These are phyloP conservation scores for Microtus oregoni DNA, from an alignment of 2,113 vertebrate species.

Conservation along the genomic window DNA sequence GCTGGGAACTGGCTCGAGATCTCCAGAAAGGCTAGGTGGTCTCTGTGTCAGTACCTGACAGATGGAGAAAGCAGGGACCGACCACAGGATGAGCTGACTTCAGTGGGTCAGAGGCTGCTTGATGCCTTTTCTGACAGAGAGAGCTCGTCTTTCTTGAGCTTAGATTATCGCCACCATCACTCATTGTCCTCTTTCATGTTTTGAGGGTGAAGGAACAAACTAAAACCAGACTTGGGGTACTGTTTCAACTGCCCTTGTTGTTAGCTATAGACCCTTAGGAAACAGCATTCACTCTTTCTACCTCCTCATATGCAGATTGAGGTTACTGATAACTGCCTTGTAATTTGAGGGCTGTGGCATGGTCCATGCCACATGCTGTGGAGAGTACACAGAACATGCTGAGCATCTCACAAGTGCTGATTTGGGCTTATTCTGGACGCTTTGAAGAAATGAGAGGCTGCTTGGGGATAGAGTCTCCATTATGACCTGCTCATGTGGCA, in stretches of 20 bases:
- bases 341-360: background rate
- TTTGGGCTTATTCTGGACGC: background rate
- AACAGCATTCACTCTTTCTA: background rate
- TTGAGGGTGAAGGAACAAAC: background rate
- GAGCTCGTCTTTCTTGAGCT: background rate
- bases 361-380: background rate
- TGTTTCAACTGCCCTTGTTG: background rate
- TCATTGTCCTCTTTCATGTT: background rate
- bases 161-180: background rate
- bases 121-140: background rate
- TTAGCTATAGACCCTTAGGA: background rate
- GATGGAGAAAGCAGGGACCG: background rate
- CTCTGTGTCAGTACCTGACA: background rate
- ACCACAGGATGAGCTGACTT: background rate
- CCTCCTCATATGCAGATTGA: background rate
- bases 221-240: background rate
- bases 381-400: fast-evolving
- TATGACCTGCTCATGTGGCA: background rate
- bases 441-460: background rate
- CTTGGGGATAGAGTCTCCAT: background rate
- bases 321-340: background rate
- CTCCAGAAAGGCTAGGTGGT: background rate
- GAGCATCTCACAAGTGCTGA: background rate
- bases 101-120: background rate
- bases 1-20: background rate